Evolutionary conservation across 1,140 invertebrate genomes (phyloP), one percentile per base, ranked within the genome.

Genomic region (Drosophila serrata): DNA sequence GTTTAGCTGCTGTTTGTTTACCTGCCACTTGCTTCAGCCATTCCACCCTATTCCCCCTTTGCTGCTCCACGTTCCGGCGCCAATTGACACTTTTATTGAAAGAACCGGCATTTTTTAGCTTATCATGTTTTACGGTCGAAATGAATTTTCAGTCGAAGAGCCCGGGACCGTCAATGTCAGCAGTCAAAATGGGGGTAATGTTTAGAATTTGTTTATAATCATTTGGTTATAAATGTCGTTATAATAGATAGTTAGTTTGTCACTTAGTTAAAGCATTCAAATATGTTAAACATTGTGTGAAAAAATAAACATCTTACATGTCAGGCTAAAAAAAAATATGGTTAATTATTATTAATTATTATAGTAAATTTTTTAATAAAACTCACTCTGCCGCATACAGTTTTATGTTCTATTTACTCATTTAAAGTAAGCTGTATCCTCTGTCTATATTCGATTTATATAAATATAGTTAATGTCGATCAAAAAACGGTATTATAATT

Each of bases 41-140:
- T 17, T 24, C 33, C 40, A 39, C 45, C 17, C 42, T 19, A 6
- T 37, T 39, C 45, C 45, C 17, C 42, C 42, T 4, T 37, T 39
- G 31, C 51, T 24, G 33, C 37, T 31, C 43, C 29, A 29, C 59
- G 61, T 65, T 75, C 62, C 46, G 55, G 46, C 55, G 73, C 29
- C 74, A 60, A 77, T 77, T 77, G 74, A 77, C 74, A 77, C 74
- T 77, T 76, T 77, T 77, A 77, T 77, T 72, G 69, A 72, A 72
- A 68, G 61, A 56, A 42, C 39, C 31, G 43, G 39, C 27, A 75
- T 64, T 64, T 75, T 61, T 75, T 45, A 4, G 45, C 73, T 53
- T 75, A 75, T 75, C 72, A 75, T 75, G 65, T 57, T 39, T 75
- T 67, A 13, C 24, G 51, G 42, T 76, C 46, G 48, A 76, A 67